Evolutionary conservation across 1,140 invertebrate genomes (phyloP), one percentile per base, ranked within the genome.

Genomic region (Battus philenor): DNA sequence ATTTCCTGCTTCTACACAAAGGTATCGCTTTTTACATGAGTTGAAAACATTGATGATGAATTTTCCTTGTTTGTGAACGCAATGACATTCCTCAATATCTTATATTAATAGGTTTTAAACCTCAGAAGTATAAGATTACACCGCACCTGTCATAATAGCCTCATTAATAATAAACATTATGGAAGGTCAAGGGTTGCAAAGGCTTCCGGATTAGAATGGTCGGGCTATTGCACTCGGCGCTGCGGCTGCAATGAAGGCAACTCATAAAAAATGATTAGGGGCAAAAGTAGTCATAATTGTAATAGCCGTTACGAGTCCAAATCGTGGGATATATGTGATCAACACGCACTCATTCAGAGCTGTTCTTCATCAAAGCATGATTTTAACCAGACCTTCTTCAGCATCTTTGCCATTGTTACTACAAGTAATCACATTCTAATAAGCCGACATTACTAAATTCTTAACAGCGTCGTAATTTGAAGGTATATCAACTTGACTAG

Each of bases 1-100:
- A 58, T 60, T 77, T 74, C 73, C 70, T 69, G 59, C 54, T 69
- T 44, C 27, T 20, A 47, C 31, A 44, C 45, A 53, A 47, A 41
- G 50, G 44, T 54, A 54, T 31, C 26, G 31, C 38, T 16, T 41
- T 16, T 41, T 41, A 15, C 33, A 36, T 36, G 33, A 36, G 20
- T 17, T 36, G 7, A 9, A 20, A 10, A 18, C 27, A 10, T 15
- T 4, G 22, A 12, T 24, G 38, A 41, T 41, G 29, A 41, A 27
- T 17, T n/a, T 24, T 20, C 38, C 27, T 41, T 41, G 38, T 41
- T 41, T 27, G 7, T n/a, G 22, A 9, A 27, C 8, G 36, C 20
- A 29, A 15, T 22, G 33, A 36, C 33, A 36, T 36, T 36, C 27
- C 22, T 13, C n/a, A 24, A 22, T 29, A 41, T 41, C 38, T 16